phyloP scores from a whole-genome alignment of 2,888 invertebrate genomes.

The Ophion ellenae region DNA sequence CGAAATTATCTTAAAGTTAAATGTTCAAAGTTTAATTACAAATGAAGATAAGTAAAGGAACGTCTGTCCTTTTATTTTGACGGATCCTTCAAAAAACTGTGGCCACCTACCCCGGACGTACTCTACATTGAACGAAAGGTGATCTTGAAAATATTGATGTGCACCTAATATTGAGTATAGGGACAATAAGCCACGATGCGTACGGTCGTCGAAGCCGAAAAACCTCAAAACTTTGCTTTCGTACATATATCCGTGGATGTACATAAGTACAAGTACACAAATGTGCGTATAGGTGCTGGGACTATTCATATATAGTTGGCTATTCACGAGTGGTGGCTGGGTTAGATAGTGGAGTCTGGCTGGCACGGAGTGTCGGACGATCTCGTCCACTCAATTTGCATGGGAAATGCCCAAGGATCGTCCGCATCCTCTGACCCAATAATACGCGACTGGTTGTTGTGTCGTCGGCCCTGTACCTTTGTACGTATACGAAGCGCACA shows the following conservation, averaged over 20 bases:
- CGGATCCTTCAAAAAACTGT: no score
- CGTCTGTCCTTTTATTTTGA: no score
- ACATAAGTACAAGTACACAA: background rate
- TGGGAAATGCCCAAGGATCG: constrained; percentile 73
- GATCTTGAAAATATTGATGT: background rate
- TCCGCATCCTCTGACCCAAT: constrained; percentile 72
- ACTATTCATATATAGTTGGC: constrained; percentile 5
- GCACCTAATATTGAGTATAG: background rate
- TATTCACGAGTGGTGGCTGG: constrained; percentile 16
- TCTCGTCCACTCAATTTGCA: constrained; percentile 75
- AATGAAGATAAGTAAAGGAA: no score
- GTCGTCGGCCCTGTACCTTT: constrained; percentile 29
- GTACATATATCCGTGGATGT: background rate
- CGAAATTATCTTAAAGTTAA: no score
- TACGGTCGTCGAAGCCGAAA: background rate
- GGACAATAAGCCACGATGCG: background rate
- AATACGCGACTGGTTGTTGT: constrained; percentile 67
- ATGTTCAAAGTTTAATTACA: no score
- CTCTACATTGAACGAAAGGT: background rate
- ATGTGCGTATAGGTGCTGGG: background rate
- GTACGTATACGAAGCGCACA: background rate
- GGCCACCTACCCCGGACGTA: no score
- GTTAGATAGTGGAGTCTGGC: constrained; percentile 59
- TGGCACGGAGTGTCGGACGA: constrained; percentile 51
- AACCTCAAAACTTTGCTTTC: background rate